phyloP scores from a whole-genome alignment of 92 coral and sea anemone species.

The Epizoanthus rinbou region DNA sequence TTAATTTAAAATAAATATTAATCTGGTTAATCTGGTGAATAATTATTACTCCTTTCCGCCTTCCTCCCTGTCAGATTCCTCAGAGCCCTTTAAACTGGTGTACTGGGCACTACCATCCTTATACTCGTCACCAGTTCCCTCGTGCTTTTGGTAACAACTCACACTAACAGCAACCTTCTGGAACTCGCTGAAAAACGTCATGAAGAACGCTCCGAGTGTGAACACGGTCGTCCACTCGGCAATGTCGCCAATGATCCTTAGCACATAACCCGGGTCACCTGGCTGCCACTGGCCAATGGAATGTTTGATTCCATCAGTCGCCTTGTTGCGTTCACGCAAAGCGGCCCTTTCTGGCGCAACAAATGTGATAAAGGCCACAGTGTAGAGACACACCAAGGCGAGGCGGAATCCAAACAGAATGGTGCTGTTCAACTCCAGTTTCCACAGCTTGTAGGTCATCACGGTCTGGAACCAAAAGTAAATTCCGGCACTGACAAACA shows the following conservation, averaged over 20 bases:
- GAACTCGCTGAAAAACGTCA: slow-evolving; percentile 28
- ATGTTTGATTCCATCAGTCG: slow-evolving; percentile 21
- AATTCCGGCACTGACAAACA: slow-evolving; percentile 32
- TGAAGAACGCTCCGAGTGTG: slow-evolving; percentile 36
- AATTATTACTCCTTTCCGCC: neutral
- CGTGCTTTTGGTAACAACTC: slow-evolving; percentile 17
- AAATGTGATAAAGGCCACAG: slow-evolving; percentile 32
- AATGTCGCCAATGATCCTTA: slow-evolving; percentile 19
- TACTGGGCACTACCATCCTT: slow-evolving; percentile 37
- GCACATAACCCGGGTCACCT: slow-evolving; percentile 25
- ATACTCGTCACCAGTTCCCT: slow-evolving; percentile 38
- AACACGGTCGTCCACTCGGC: slow-evolving; percentile 42
- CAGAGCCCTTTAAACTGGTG: slow-evolving; percentile 21
- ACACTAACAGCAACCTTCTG: slow-evolving; percentile 23
- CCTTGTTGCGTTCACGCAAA: slow-evolving; percentile 18
- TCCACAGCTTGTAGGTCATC: slow-evolving; percentile 36
- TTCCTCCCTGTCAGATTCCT: slow-evolving; percentile 29
- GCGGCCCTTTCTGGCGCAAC: slow-evolving; percentile 34
- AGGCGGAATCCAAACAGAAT: slow-evolving; percentile 21
- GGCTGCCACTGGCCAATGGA: slow-evolving; percentile 42
- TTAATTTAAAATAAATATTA: neutral
- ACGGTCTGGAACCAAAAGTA: slow-evolving; percentile 41
- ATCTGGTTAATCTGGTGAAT: neutral
- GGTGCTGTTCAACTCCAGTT: slow-evolving; percentile 21
- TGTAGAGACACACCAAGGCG: slow-evolving; percentile 24